Percentiles rank a stretch among this genome's conserved stretches.
These are phyloP conservation scores for Leptopterna dolabrata DNA, from an alignment of 2,888 invertebrate species.

Conservation along the genomic window DNA sequence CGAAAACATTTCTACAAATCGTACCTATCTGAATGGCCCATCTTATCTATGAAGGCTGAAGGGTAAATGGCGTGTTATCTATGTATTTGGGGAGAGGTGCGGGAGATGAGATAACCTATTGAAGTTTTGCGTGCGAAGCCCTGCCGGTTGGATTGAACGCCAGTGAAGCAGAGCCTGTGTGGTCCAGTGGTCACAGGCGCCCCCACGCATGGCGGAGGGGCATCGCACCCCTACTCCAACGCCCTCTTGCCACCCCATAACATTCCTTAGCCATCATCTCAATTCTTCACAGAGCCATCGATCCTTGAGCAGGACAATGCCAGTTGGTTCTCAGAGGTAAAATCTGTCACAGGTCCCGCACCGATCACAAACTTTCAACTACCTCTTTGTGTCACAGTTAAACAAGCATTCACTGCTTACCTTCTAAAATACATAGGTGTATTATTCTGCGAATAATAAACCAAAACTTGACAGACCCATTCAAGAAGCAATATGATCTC, in stretches of 20 bases:
- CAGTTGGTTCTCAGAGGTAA: no score
- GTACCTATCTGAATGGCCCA: no score
- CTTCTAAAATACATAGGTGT: no score
- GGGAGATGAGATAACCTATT: constrained; percentile 10
- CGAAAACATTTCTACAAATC: no score
- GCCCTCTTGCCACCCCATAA: not conserved
- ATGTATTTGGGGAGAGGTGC: not conserved
- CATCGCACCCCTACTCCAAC: not conserved
- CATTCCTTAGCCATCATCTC: not conserved
- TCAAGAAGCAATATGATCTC: no score
- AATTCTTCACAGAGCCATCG: not conserved
- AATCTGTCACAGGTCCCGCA: no score
- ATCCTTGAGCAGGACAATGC: not conserved
- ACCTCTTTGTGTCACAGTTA: no score
- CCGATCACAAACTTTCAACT: no score
- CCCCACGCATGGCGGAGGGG: not conserved
- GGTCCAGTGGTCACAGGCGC: constrained; percentile 29
- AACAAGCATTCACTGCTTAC: no score
- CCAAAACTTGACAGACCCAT: no score
- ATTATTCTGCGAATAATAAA: no score
- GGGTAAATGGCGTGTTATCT: no score
- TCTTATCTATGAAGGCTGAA: not conserved
- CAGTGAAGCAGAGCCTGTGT: constrained; percentile 33
- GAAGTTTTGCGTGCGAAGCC: constrained; percentile 15
- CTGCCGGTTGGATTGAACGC: constrained; percentile 39